These are phyloP conservation scores for Macroglossus sobrinus DNA, from an alignment of 2,113 vertebrate species.

Conservation along the genomic window DNA sequence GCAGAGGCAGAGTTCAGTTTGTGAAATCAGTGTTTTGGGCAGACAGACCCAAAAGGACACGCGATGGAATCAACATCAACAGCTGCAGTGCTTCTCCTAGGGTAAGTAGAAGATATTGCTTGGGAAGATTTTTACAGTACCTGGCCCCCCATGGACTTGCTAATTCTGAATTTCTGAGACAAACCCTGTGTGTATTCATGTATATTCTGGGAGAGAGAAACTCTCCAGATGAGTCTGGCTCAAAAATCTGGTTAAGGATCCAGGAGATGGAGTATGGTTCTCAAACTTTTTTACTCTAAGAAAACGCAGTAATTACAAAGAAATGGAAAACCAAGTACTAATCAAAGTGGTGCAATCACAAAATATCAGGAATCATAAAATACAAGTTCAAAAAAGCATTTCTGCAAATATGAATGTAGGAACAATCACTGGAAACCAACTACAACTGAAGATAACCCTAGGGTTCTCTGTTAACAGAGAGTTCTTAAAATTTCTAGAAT, in stretches of 20 bases:
- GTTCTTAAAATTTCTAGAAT: background rate
- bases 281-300: background rate
- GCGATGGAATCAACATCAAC: background rate
- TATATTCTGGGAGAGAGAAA: background rate
- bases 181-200: background rate
- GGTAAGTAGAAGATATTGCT: background rate
- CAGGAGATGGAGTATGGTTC: background rate
- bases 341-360: background rate
- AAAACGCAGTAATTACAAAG: background rate
- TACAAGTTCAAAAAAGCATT: background rate
- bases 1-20: background rate
- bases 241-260: background rate
- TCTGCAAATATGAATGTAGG: background rate
- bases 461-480: background rate
- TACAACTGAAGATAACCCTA: background rate
- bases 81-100: no score
- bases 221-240: background rate
- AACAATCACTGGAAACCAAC: background rate
- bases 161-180: background rate
- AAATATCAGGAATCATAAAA: background rate
- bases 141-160: background rate
- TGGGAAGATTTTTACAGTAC: background rate
- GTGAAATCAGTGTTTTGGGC: background rate
- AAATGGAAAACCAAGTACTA: background rate
- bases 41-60: background rate